phyloP scores from a whole-genome alignment of 2,888 invertebrate genomes.

The Sarcophaga carnaria region DNA sequence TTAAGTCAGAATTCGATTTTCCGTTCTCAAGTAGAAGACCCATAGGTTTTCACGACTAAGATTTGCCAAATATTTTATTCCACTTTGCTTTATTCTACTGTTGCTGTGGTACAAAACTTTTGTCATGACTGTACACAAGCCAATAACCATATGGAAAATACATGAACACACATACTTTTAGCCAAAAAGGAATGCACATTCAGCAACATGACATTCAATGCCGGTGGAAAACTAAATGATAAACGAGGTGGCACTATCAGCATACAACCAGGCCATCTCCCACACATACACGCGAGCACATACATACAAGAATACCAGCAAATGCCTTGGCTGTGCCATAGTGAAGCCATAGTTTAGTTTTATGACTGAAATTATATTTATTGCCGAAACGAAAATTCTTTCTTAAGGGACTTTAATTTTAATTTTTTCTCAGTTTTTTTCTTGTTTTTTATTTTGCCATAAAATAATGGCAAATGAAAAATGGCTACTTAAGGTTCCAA shows the following conservation, averaged over 20 bases:
- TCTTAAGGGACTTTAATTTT: conserved; percentile 3
- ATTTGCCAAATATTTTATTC: too few species aligned
- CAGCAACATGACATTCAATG: background rate
- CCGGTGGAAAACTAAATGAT: conserved; percentile 51
- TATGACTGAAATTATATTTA: conserved; percentile 4
- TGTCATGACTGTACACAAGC: conserved; percentile 8
- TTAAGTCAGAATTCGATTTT: too few species aligned
- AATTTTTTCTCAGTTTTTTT: background rate
- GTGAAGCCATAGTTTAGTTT: background rate
- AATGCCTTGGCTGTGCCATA: background rate
- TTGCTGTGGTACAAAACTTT: background rate
- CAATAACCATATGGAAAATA: conserved; percentile 11
- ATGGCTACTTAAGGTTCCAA: conserved; percentile 28
- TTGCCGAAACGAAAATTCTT: background rate
- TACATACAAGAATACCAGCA: background rate
- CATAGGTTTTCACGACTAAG: too few species aligned
- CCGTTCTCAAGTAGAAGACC: too few species aligned
- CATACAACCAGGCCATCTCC: conserved; percentile 33
- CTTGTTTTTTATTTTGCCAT: background rate
- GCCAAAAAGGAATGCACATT: background rate
- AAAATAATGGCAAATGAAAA: conserved; percentile 34
- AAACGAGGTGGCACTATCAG: conserved; percentile 64
- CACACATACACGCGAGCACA: background rate
- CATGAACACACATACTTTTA: background rate
- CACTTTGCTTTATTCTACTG: too few species aligned